Base-by-base conservation (phyloP, 2,888 invertebrate species). In the Rhagonycha fulva region DNA sequence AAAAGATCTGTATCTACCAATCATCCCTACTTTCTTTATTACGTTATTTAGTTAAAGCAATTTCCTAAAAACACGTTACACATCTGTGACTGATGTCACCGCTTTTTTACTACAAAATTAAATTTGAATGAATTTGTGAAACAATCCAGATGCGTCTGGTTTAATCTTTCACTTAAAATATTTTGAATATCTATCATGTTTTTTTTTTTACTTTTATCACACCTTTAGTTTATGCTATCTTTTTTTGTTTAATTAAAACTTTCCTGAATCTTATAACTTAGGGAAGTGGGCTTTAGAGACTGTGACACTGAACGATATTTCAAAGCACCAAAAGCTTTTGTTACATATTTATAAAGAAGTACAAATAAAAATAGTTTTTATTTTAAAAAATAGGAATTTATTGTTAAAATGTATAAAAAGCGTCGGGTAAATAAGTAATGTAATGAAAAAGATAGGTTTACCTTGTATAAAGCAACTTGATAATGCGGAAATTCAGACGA, bases 1-100 rank as follows among this genome's bases (percentile, higher is more conserved):
- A 81, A 83, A 76, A 79, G 83, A 82, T 83, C 80, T 82, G 80
- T 78, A 82, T 83, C 83, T 81, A 80, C 78, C 80, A 81, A 83
- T 82, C 82, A 82, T 80, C 82, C 81, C 68, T 74, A 66, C 30
- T 30, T 79, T 62, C 78, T 85, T 85, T 84, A 82, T 77, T 80
- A 71, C 78, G 72, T 79, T 72, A 72, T 79, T 76, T 79, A 76
- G 70, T 72, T 71, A 78, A 81, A 82, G 82, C 82, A 83, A 83
- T 78, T 77, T 74, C 76, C 78, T 80, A 80, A 80, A 78, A 78
- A 76, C 77, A 78, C 74, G 71, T 76, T 77, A 71, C 77, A 76
- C 82, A 82, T 81, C 82, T 81, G 80, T 71, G 77, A 75, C 77
- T 70, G 63, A 66, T 66, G 70, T 66, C 62, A 67, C 61, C 32